Evolutionary conservation across 2,888 invertebrate genomes (phyloP).

Genomic region (Oxystoma pomonae): DNA sequence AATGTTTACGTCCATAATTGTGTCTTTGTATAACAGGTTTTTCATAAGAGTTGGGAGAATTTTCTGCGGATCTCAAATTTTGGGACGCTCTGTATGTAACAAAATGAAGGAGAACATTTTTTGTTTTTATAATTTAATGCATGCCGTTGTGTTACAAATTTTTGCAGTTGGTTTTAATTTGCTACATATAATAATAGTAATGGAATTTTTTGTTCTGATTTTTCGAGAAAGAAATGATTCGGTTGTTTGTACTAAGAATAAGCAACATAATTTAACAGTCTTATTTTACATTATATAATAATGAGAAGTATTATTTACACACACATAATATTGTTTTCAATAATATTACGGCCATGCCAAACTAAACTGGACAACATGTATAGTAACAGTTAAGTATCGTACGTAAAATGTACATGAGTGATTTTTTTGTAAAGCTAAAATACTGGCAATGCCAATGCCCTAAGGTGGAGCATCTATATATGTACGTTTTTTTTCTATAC

Average conservation of each 20-base stretch:
- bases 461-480: background rate
- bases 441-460: constrained; percentile 43
- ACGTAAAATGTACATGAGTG: constrained; percentile 23
- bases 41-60: too few species aligned
- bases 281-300: constrained; percentile 39
- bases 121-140: background rate
- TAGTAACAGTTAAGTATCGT: background rate
- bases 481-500: background rate
- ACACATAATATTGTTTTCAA: background rate
- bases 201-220: background rate
- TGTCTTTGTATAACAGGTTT: too few species aligned
- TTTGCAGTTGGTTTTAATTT: background rate
- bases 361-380: constrained; percentile 18
- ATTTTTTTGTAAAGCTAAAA: constrained; percentile 41
- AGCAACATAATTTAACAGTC: constrained; percentile 37
- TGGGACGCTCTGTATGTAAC: too few species aligned
- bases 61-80: too few species aligned
- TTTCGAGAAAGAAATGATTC: background rate
- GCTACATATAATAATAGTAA: background rate
- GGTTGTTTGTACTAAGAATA: constrained; percentile 2
- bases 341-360: background rate
- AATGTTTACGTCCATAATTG: too few species aligned
- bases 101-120: too few species aligned
- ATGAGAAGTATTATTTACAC: constrained; percentile 33
- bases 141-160: background rate